phyloP scores from a whole-genome alignment of 2,113 vertebrate genomes.

The Romanogobio albipinnatus region DNA sequence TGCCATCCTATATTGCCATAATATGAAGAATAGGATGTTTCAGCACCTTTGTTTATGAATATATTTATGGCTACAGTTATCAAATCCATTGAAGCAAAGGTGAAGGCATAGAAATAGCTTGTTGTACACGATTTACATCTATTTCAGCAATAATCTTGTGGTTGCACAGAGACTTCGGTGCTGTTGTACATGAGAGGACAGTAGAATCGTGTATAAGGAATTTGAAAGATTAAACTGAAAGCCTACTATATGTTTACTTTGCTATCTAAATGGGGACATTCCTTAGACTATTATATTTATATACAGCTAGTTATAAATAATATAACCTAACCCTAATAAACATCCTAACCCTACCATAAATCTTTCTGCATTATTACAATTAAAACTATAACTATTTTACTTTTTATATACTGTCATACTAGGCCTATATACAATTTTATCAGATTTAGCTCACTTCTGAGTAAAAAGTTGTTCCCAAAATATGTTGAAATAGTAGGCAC shows the following conservation, averaged over 20 bases:
- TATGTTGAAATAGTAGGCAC: background rate
- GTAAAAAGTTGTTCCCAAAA: background rate
- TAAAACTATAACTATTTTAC: background rate
- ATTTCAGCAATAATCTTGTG: background rate
- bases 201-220: background rate
- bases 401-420: background rate
- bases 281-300: too few relatives aligned
- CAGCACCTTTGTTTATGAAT: conserved; percentile 61
- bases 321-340: too few relatives aligned
- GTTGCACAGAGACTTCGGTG: background rate
- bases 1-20: conserved; percentile 69
- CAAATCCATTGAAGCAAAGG: conserved; percentile 63
- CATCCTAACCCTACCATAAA: too few relatives aligned
- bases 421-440: background rate
- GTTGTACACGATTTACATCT: conserved; percentile 1
- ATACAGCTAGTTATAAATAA: too few relatives aligned
- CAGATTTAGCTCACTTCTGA: background rate
- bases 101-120: background rate
- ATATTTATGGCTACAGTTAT: conserved; percentile 56
- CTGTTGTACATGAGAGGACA: background rate
- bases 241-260: background rate
- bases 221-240: background rate
- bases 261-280: too few relatives aligned
- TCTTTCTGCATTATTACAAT: too few relatives aligned
- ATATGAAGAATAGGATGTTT: conserved; percentile 68